Evolutionary conservation across 1,140 invertebrate genomes (phyloP), one percentile per base, ranked within the genome.

Genomic region (Vanessa atalanta): DNA sequence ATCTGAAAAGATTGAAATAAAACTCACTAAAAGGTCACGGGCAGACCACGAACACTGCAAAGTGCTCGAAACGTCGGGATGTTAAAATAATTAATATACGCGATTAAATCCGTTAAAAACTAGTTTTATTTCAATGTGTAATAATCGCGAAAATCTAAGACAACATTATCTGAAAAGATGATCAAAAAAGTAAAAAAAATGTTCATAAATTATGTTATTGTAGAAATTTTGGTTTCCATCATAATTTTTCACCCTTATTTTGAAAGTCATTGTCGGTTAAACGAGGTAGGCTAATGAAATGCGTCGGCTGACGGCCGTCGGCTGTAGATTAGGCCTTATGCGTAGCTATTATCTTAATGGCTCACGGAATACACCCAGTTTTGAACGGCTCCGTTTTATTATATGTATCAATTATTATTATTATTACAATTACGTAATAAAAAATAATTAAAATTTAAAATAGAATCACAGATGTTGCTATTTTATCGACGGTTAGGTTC

Each of bases 341-440:
- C 57, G 31, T 61, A 3, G 26, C 31, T 61, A 61, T 61, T 61
- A 61, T 61, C 57, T 61, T 61, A 31, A 61, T 61, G 57, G 57
- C 23, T 61, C 57, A 61, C 23, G n/a, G 31, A 26, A 37, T 61
- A 61, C 14, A 37, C 31, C 57, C 26, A n/a, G 31, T 61, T 31
- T 31, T 31, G 26, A 31, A 37, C 37, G 7, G 57, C 23, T n/a
- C 57, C 12, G 31, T 61, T 61, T 57, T 57, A 57, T 57, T 57
- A 57, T 23, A 57, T 23, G 53, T 57, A 57, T 57, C 53, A 57
- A 57, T 57, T 50, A n/a, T 50, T 12, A 50, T 50, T 14, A 50
- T 50, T 50, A 4, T 50, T 13, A 57, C 23, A 57, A 57, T 12
- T 23, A 53, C 51, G n/a, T n/a, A 20, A 16, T 53, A n/a, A 53